Evolutionary conservation across 2,113 vertebrate genomes (phyloP).

Genomic region (Balaeniceps rex): DNA sequence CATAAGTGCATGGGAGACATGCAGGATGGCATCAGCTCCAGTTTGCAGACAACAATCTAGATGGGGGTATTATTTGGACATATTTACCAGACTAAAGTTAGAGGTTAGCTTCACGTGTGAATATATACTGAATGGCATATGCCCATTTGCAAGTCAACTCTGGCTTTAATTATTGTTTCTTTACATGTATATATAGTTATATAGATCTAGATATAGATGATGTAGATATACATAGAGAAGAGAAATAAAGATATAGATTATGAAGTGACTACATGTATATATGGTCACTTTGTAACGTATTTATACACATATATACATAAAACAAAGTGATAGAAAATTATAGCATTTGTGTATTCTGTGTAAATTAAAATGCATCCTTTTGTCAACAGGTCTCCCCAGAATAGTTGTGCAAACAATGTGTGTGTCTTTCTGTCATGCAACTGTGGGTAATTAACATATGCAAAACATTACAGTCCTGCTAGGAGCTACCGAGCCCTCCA

Average conservation of each 20-base stretch:
- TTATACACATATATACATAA: background rate
- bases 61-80: background rate
- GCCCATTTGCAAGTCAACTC: background rate
- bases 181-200: background rate
- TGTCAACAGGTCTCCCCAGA: conserved; percentile 69
- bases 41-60: background rate
- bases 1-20: background rate
- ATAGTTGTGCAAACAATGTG: conserved; percentile 59
- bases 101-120: background rate
- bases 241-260: background rate
- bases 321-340: conserved; percentile 37
- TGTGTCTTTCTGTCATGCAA: conserved; percentile 67
- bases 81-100: background rate
- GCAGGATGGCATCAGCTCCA: background rate
- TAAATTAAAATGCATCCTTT: conserved; percentile 65
- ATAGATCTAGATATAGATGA: too few species aligned
- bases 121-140: background rate
- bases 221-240: background rate
- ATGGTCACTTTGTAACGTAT: background rate
- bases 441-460: conserved; percentile 80
- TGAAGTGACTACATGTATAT: background rate
- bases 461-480: conserved; percentile 79
- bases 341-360: background rate
- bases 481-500: conserved; percentile 76
- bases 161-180: background rate